These are phyloP conservation scores for Andrena dorsata DNA, from an alignment of 2,888 invertebrate genomes.

Conservation along the genomic window DNA sequence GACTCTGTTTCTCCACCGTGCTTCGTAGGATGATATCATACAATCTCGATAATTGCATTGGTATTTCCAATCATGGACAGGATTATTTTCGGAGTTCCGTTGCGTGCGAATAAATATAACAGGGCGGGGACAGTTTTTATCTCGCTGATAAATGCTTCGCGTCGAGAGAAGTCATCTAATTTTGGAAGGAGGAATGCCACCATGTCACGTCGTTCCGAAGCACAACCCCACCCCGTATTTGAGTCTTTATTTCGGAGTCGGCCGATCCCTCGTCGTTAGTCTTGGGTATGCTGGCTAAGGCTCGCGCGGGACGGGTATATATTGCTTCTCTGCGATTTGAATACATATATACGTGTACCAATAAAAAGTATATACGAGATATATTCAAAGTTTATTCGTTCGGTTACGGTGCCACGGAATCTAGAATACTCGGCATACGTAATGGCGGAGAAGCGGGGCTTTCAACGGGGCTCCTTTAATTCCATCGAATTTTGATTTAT, in stretches of 20 bases:
- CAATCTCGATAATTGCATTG: too few species aligned
- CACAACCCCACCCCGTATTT: conserved; percentile 36
- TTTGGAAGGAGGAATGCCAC: conserved; percentile 5
- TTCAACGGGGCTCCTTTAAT: conserved; percentile 57
- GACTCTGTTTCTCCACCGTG: conserved; percentile 8
- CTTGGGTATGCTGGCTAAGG: conserved; percentile 29
- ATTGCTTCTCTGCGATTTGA: conserved; percentile 64
- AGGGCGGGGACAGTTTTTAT: not conserved
- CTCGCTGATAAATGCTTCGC: not conserved
- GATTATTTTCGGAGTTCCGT: conserved; percentile 53
- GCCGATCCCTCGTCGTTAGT: conserved; percentile 60
- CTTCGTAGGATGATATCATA: not conserved
- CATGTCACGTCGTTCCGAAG: conserved; percentile 4
- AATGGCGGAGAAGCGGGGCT: conserved; percentile 32
- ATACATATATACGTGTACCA: conserved; percentile 48
- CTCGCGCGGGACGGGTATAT: conserved; percentile 53
- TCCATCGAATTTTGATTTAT: conserved; percentile 38
- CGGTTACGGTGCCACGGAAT: conserved; percentile 34
- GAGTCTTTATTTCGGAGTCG: conserved; percentile 34
- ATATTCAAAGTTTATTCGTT: conserved; percentile 59
- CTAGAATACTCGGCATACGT: conserved; percentile 42
- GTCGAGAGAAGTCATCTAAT: conserved; percentile 26
- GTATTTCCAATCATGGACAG: not conserved
- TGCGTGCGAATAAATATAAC: conserved; percentile 67
- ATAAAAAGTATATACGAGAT: conserved; percentile 42